Conservation (phyloP, 2,888 invertebrate genomes). For the Nasonovia ribisnigri region DNA sequence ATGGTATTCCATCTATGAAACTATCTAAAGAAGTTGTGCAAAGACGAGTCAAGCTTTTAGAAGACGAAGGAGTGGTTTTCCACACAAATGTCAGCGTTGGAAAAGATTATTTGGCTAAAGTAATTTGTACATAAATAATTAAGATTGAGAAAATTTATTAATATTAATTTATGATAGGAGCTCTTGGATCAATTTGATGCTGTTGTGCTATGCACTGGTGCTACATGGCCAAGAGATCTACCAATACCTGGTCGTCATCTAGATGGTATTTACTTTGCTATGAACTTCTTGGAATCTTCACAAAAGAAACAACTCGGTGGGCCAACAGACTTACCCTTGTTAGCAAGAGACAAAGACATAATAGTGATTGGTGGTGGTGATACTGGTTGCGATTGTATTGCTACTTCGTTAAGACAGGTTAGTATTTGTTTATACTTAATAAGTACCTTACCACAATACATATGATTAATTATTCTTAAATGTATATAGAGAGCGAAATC, state of each 20-base stretch:
- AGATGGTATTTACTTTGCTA: conserved; percentile 96
- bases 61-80: conserved; percentile 91
- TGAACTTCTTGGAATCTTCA: conserved; percentile 97
- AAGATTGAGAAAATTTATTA: conserved; percentile 7
- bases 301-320: conserved; percentile 93
- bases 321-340: conserved; percentile 74
- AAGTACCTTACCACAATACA: not conserved
- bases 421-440: conserved; percentile 51
- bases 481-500: conserved; percentile 84
- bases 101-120: conserved; percentile 86
- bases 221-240: conserved; percentile 96
- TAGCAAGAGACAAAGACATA: conserved; percentile 94
- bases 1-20: conserved; percentile 99
- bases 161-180: conserved; percentile 68
- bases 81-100: conserved; percentile 92
- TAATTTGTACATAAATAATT: conserved; percentile 66
- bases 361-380: conserved; percentile 93
- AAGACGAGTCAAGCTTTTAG: conserved; percentile 86
- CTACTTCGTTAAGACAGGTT: conserved; percentile 89
- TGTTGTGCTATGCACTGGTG: conserved; percentile 90
- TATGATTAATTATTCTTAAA: conserved; percentile 21
- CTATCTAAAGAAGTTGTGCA: conserved; percentile 94
- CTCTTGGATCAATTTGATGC: conserved; percentile 81
- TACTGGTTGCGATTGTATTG: conserved; percentile 98
- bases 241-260: conserved; percentile 88